These are phyloP conservation scores for Agrotis clavis DNA, from an alignment of 2,888 invertebrate species.

Conservation along the genomic window DNA sequence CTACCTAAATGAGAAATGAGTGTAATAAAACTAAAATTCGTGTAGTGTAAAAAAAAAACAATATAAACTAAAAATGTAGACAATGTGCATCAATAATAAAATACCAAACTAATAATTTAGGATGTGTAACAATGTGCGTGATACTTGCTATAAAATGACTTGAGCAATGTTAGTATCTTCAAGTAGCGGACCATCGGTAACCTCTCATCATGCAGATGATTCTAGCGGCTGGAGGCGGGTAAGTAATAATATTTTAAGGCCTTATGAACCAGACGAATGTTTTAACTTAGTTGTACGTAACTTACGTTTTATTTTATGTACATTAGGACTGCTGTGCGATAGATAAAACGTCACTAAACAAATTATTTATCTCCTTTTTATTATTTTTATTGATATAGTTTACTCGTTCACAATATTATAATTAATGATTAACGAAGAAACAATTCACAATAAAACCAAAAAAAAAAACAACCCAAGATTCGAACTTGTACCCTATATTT, in stretches of 20 bases:
- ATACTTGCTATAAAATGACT: conserved; percentile 13
- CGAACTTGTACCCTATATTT: too few species aligned
- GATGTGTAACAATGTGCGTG: conserved; percentile 10
- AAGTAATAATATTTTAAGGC: conserved; percentile 55
- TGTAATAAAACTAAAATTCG: conserved; percentile 3
- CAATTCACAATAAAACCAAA: too few species aligned
- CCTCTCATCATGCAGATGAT: conserved; percentile 90
- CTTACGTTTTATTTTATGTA: too few species aligned
- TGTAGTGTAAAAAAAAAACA: conserved; percentile 1
- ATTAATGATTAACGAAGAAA: too few species aligned
- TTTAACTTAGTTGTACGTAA: not conserved
- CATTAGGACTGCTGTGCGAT: conserved; percentile 2
- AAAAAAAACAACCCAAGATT: too few species aligned
- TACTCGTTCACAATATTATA: too few species aligned
- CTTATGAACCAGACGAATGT: conserved; percentile 3
- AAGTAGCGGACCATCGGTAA: conserved; percentile 32
- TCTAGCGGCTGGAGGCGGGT: conserved; percentile 88
- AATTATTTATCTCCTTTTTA: too few species aligned
- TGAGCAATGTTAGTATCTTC: conserved; percentile 56
- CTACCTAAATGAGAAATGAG: not conserved
- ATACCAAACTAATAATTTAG: not conserved
- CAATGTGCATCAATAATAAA: not conserved
- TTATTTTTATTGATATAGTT: too few species aligned
- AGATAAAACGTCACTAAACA: too few species aligned
- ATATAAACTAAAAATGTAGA: conserved; percentile 6